Base-by-base conservation (phyloP, 2,888 invertebrate species). In the Epinotia demarniana region DNA sequence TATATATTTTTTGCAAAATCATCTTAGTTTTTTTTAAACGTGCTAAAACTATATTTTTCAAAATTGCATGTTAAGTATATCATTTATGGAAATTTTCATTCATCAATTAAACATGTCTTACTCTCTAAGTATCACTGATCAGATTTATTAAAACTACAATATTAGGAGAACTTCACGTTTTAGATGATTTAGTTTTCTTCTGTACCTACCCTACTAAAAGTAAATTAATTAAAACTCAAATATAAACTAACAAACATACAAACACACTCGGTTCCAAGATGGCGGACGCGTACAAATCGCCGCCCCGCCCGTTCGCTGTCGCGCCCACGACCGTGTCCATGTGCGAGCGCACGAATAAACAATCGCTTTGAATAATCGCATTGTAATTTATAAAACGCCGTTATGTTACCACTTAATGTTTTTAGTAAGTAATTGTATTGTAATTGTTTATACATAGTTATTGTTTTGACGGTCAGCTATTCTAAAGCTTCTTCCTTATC, bases 251-350 rank as follows among this genome's bases (percentile, higher is more conserved):
- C 27, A 23, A 66, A 55, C 53, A 66, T 27, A 27, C 53, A 19
- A 53, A 18, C 33, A 33, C 18, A 23, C 46, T 63, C 13, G 16
- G 8, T 19, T 67, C 46, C 71, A 75, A 72, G 67, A 75, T 75
- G 75, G 75, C 75, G 61, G 73, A n/a, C 61, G 11, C 49, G 69
- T 63, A 75, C 74, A 64, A 75, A 78, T 72, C 67, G 61, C 69
- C 60, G 76, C 68, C 72, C 77, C 80, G 77, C 80, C 81, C 77
- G 75, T 80, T 79, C 77, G 69, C 58, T 78, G 81, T 79, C 67
- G 13, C 70, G 78, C 80, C 83, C 81, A 83, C 82, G 79, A 78
- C 62, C 81, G 33, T 33, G 33, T 61, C 53, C 61, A 81, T 18
- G 61, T 68, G 53, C 72, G 13, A 43, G 70, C 74, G 72, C 67